Base-by-base conservation (phyloP, 2,888 invertebrate genomes). In the Xestobium rufovillosum region DNA sequence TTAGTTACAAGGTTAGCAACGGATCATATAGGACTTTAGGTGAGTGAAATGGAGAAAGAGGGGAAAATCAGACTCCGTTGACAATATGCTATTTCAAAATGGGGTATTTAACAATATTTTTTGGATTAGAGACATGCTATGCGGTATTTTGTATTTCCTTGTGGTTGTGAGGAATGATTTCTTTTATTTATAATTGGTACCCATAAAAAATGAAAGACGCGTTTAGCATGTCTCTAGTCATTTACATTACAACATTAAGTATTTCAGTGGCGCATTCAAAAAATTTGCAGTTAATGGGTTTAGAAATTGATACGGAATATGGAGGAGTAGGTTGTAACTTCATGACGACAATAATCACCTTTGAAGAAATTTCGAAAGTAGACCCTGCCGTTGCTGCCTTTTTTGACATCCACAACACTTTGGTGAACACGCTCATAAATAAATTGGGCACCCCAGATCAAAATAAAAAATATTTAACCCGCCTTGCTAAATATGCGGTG, bases 391-490 rank as follows among this genome's bases (percentile, higher is more conserved):
- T 96, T 0, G 84, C 83, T 10, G 86, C 90, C 0, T 72, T 86
- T 34, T 87, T 91, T 3, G 96, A 96, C 60, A 85, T 97, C 43
- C 97, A 97, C 62, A 97, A 96, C 60, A 96, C 96, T 0, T 71
- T 97, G 17, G 84, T 94, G 26, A 89, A 87, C 61, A 83, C 85
- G 0, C 71, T 95, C 16, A 74, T 96, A 47, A 75, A 78, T 54
- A 86, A 87, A 63, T 72, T 87, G 15, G 94, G 86, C 2, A 87
- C 78, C 3, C 73, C 83, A 44, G 89, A 88, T 56, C 96, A 96
- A 64, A 94, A 94, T 60, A 69, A 82, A 45, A 89, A 88, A 57
- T 97, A 94, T 61, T 72, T 96, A 48, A 85, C 94, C 0, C 76
- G 78, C 55, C 69, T 95, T 31, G 83, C 88, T 9, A 83, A 80